A percentile compares a stretch with the other conserved stretches of the same genome.
These are phyloP conservation scores for Equus quagga DNA, from an alignment of 2,113 vertebrate genomes.

Conservation along the genomic window DNA sequence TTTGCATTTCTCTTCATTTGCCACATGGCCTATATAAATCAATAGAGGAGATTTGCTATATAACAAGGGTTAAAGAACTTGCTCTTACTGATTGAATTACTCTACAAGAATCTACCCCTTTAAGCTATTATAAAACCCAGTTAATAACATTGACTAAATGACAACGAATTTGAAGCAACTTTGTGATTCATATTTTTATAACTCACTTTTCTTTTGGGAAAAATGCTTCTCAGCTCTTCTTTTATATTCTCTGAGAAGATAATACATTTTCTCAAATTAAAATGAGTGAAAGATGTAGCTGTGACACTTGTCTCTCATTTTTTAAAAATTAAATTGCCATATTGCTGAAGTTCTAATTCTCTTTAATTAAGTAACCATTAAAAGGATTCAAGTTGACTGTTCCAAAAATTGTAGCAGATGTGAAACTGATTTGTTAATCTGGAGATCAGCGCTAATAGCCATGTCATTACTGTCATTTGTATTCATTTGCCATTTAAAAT, in stretches of 20 bases:
- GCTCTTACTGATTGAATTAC: slow-evolving; percentile 63
- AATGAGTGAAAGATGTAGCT: slow-evolving; percentile 64
- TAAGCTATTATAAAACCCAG: slow-evolving; percentile 69
- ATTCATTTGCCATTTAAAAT: slow-evolving; percentile 65
- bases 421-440: slow-evolving; percentile 56
- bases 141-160: slow-evolving; percentile 74
- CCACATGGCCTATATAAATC: slow-evolving; percentile 56
- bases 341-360: slow-evolving; percentile 69
- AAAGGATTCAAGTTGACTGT: slow-evolving; percentile 49
- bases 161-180: slow-evolving; percentile 55
- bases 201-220: slow-evolving; percentile 14
- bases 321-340: slow-evolving; percentile 60
- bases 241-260: slow-evolving; percentile 33
- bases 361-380: slow-evolving; percentile 77
- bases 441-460: slow-evolving; percentile 35
- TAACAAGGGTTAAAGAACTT: slow-evolving; percentile 62
- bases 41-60: slow-evolving; percentile 64
- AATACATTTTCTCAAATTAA: slow-evolving; percentile 68
- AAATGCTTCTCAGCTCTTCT: slow-evolving; percentile 48
- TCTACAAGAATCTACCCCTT: slow-evolving; percentile 22
- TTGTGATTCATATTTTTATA: slow-evolving; percentile 63
- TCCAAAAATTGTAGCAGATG: slow-evolving; percentile 62
- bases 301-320: slow-evolving; percentile 47
- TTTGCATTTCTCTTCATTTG: slow-evolving; percentile 64
- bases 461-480: slow-evolving; percentile 36